Base-by-base conservation (phyloP, 1,140 invertebrate species). In the Lineus longissimus region DNA sequence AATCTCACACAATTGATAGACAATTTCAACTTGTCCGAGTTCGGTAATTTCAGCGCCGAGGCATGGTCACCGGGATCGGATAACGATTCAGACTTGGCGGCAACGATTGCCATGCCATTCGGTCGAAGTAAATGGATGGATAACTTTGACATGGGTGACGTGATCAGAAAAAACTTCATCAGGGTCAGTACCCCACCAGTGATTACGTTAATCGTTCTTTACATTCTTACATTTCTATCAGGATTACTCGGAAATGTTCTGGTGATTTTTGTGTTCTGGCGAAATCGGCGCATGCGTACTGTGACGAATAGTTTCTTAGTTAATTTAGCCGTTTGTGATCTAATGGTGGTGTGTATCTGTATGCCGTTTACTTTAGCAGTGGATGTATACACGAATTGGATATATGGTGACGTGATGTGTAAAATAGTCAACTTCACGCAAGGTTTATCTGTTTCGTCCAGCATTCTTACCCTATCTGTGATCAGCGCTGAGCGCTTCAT, bases 231-330 rank as follows among this genome's bases (percentile, higher is more conserved):
- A 65, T 92, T 95, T 70, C 82, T 94, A 23, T 87, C 93, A 1
- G 92, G 93, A 0, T 86, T 93, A 0, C 78, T 92, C 0, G 93
- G 93, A 27, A 96, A 96, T 80, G 90, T 91, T 0, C 90, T 91
- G 0, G 84, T 95, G 13, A 91, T 94, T 59, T 84, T 70, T 15
- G 72, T 74, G 11, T 72, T 78, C 31, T 27, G 68, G 19, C 59
- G 70, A 25, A 68, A 77, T 25, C 62, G 69, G 33, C 66, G 66
- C 60, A 74, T 79, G 72, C 64, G 76, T 61, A 95, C 91, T 77
- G 88, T 93, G 0, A 93, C 93, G 9, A 95, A 96, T 76, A 93
- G 90, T 80, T 94, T 89, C 87, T 90, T 94, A 62, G 82, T 90
- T 23, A 90, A 87, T 22, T 73, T 93, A 69, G 89, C 91, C 0